A percentile compares a stretch with the other conserved stretches of the same genome.
phyloP scores from a whole-genome alignment of 2,888 invertebrate species.

The Alentia gelatinosa region DNA sequence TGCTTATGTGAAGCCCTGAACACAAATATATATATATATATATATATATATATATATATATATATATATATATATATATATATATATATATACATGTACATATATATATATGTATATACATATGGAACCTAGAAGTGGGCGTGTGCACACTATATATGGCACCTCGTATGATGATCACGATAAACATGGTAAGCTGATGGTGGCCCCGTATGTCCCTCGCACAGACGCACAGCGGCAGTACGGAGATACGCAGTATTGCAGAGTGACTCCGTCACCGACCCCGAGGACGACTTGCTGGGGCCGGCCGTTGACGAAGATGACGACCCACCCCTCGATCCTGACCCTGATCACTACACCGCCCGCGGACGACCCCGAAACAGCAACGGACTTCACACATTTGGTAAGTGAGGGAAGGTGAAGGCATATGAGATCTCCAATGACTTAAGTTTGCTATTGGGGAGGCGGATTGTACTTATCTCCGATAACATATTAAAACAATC shows the following conservation, averaged over 20 bases:
- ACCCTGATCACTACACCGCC: conserved; percentile 35
- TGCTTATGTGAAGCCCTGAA: no score
- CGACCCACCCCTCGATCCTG: conserved; percentile 58
- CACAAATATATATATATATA: no score
- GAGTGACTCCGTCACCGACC: neutral
- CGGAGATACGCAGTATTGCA: conserved; percentile 35
- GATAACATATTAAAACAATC: neutral
- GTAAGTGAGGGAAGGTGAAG: neutral
- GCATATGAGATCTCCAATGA: neutral
- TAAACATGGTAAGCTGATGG: no score
- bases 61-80: no score
- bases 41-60: no score
- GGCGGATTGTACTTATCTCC: neutral
- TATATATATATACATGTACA: no score
- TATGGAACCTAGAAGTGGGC: neutral
- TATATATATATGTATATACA: conserved; percentile 25
- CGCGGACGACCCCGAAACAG: conserved; percentile 13
- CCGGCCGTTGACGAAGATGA: conserved; percentile 58
- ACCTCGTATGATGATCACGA: no score
- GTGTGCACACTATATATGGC: no score
- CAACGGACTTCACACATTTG: conserved; percentile 53
- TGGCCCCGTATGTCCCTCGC: no score
- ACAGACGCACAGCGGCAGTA: neutral
- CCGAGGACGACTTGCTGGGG: conserved; percentile 22
- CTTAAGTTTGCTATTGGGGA: neutral